Conservation (phyloP, 2,888 invertebrate species). For the Cryptocephalus primarius region DNA sequence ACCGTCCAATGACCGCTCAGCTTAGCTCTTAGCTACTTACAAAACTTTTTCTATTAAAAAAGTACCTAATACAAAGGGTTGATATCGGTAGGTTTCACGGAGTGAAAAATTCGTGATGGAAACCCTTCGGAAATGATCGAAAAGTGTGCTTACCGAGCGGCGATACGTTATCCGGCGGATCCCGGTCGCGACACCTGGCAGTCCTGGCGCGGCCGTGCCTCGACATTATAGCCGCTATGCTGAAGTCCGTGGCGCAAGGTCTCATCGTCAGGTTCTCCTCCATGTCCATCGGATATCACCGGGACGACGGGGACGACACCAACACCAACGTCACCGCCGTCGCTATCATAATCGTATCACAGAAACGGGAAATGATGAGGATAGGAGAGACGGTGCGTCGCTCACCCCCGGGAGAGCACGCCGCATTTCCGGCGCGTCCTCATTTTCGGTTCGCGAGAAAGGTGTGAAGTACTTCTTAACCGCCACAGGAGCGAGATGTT, state of each 20-base stretch:
- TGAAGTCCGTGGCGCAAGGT: slow-evolving; percentile 88
- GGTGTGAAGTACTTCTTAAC: slow-evolving; percentile 14
- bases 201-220: slow-evolving; percentile 51
- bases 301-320: slow-evolving; percentile 8
- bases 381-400: too few relatives aligned
- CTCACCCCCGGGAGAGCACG: background rate
- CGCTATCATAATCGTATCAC: slow-evolving; percentile 13
- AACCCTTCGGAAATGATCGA: background rate
- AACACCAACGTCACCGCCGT: too few relatives aligned
- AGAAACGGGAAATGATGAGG: slow-evolving; percentile 1
- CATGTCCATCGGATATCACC: slow-evolving; percentile 29
- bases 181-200: slow-evolving; percentile 42
- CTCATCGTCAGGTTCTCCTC: slow-evolving; percentile 60
- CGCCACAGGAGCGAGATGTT: slow-evolving; percentile 34
- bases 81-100: too few relatives aligned
- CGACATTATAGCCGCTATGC: slow-evolving; percentile 92
- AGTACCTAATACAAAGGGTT: too few relatives aligned
- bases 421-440: slow-evolving; percentile 1
- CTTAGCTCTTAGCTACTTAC: too few relatives aligned
- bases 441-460: slow-evolving; percentile 7
- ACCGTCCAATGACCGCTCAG: too few relatives aligned
- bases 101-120: too few relatives aligned
- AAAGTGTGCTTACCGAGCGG: slow-evolving; percentile 32
- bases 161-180: slow-evolving; percentile 32
- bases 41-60: too few relatives aligned